Conservation (phyloP, 1,140 invertebrate species). For the Planococcus citri region DNA sequence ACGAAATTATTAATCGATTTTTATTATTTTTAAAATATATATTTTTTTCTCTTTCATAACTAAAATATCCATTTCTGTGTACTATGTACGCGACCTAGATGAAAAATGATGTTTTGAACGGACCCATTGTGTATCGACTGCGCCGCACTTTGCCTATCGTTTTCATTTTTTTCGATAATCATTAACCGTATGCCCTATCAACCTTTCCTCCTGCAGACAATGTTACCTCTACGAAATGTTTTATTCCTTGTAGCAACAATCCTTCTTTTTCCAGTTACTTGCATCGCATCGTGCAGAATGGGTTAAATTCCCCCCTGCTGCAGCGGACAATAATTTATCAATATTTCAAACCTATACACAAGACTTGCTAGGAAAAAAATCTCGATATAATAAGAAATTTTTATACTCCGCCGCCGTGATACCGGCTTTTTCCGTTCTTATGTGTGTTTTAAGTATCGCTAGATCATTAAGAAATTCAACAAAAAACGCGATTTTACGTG, state of each 20-base stretch:
- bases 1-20: neutral
- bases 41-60: neutral
- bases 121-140: constrained; percentile 12
- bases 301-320: constrained; percentile 17
- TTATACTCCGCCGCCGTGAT: neutral
- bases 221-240: neutral
- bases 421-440: constrained; percentile 9
- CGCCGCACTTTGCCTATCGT: neutral
- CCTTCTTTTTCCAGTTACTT: constrained; percentile 17
- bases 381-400: constrained; percentile 16
- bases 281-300: constrained; percentile 19
- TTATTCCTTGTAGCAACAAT: constrained; percentile 14
- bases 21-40: neutral
- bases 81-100: neutral
- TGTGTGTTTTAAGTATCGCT: constrained; percentile 7
- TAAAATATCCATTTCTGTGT: constrained; percentile 13
- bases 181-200: constrained; percentile 19
- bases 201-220: neutral
- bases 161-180: constrained; percentile 10
- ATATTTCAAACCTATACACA: neutral
- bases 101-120: constrained; percentile 19
- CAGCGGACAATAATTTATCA: constrained; percentile 19
- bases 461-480: constrained; percentile 18
- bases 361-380: constrained; percentile 5
- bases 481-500: constrained; percentile 14